Percentiles rank a stretch among this genome's conserved stretches.
phyloP scores from a whole-genome alignment of 1,140 invertebrate genomes.

The Epicauta chinensis region DNA sequence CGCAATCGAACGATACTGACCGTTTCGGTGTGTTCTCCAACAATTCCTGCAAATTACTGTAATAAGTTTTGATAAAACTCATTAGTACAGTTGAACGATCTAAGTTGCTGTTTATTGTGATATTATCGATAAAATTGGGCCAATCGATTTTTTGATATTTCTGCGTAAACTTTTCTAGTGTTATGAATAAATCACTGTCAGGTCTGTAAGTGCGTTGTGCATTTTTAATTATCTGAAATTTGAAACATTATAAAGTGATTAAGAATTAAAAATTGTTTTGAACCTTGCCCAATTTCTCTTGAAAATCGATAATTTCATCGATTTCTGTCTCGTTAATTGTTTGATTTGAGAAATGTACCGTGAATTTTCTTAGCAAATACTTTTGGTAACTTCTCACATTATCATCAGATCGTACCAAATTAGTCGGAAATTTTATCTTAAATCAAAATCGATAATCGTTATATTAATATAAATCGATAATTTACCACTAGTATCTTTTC shows the following conservation, averaged over 20 bases:
- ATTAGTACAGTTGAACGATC: background rate
- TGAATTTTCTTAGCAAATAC: no score
- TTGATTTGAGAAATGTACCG: no score
- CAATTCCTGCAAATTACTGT: background rate
- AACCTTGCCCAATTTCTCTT: slow-evolving; percentile 8
- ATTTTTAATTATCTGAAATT: background rate
- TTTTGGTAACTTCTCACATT: no score
- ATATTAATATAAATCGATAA: background rate
- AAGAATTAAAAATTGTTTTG: background rate
- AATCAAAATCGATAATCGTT: background rate
- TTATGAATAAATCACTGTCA: background rate
- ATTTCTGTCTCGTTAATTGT: background rate
- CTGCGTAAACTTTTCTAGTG: background rate
- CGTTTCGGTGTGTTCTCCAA: background rate
- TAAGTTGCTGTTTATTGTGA: slow-evolving; percentile 2
- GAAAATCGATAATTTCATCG: slow-evolving; percentile 5
- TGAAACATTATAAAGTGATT: background rate
- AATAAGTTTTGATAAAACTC: no score
- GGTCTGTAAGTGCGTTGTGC: background rate
- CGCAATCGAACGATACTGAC: background rate
- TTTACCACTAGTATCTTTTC: background rate
- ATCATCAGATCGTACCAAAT: no score
- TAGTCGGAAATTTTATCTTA: no score
- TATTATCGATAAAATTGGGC: slow-evolving; percentile 6
- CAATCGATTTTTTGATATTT: slow-evolving; percentile 9